Base-by-base conservation (phyloP, 2,797 vertebrate species). In the Eurystomus glaucurus region DNA sequence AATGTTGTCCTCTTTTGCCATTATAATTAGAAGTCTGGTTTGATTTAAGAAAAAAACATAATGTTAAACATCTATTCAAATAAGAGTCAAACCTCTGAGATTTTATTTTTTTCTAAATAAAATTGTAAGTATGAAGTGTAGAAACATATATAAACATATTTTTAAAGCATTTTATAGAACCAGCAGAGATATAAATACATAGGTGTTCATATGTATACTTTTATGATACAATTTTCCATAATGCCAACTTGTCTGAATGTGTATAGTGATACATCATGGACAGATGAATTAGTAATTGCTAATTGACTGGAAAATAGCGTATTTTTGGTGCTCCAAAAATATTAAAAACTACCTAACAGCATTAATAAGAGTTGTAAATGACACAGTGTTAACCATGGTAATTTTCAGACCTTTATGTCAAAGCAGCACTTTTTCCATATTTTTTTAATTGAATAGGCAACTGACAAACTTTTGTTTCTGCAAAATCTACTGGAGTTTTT, bases 1-100 rank as follows among this genome's bases (percentile, higher is more conserved):
- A 37, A 2, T 48, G 31, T 87, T 87, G 23, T 93, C 25, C 48
- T 92, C 35, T 88, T 91, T 86, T 83, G 80, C 35, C 7, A 10
- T 71, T 95, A 66, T 54, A 85, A 92, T 82, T 88, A 82, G 33
- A 93, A 74, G 22, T 88, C 82, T 88, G 23, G 4, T 54, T 84
- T 91, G 43, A 68, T 91, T 83, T 85, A 93, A 81, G 68, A 74
- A 79, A 86, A 81, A 68, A 1, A 9, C 26, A 50, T 74, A 51
- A 62, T 25, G 9, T 69, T 93, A 85, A 94, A 89, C 39, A 79
- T 61, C 33, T 85, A 10, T 60, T 84, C 48, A 86, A 82, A 39
- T 60, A 83, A 76, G n/a, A 93, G 46, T 4, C 5, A 93, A 88
- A 70, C 4, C 13, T 62, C 76, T 89, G 68, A 87, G 29, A 17